Percentiles rank a stretch among this genome's conserved stretches.
Evolutionary conservation across 64 coral and sea anemone genomes (phyloP).

Genomic region (Dendronephthya gigantea): DNA sequence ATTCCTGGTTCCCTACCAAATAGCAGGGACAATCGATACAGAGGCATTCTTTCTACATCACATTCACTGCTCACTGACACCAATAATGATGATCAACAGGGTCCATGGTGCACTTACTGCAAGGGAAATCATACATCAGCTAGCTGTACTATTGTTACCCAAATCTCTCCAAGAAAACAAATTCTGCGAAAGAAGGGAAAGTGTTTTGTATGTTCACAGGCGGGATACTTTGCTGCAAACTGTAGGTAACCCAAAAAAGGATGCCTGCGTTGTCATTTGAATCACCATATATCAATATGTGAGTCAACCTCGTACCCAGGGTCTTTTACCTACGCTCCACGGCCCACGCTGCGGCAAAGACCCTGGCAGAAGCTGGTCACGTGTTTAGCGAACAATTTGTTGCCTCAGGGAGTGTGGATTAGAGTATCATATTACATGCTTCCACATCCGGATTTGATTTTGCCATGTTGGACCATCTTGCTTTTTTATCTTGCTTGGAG

Average conservation of each 20-base stretch:
- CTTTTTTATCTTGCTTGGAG: too few species aligned
- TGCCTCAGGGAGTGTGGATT: too few species aligned
- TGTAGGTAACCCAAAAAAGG: background rate
- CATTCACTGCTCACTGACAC: background rate
- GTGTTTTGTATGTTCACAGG: constrained; percentile 19
- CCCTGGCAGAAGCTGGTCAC: too few species aligned
- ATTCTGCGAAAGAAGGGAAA: constrained; percentile 17
- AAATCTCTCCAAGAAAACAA: background rate
- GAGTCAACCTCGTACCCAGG: too few species aligned
- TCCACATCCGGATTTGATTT: too few species aligned
- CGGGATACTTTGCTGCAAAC: background rate
- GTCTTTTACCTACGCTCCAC: too few species aligned
- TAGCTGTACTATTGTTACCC: background rate
- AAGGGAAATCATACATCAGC: constrained; percentile 10
- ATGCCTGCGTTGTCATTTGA: background rate
- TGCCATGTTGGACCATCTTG: too few species aligned
- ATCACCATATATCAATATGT: background rate
- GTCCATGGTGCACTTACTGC: constrained; percentile 20
- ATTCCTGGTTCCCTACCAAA: background rate
- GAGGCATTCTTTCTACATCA: background rate
- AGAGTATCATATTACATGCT: too few species aligned
- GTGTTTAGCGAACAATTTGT: too few species aligned
- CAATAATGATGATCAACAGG: background rate
- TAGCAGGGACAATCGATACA: background rate
- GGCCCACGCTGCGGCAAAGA: too few species aligned